A percentile compares a stretch with the other conserved stretches of the same genome.
Conservation (phyloP, 1,140 invertebrate species). For the Oedothorax gibbosus region DNA sequence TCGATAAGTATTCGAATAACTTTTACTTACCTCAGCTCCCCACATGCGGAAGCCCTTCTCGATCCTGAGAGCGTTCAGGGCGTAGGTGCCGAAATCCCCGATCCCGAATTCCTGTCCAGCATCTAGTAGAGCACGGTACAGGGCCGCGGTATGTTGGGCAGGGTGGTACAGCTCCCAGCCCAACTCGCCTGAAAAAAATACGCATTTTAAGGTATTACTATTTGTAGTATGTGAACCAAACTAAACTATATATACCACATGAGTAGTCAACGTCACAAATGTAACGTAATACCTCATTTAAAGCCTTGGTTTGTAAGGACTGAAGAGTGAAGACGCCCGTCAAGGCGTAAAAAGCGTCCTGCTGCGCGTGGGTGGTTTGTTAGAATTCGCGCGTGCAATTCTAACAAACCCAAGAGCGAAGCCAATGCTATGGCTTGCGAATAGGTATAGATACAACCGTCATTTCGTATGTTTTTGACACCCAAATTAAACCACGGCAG, state of each 20-base stretch:
- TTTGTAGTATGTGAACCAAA: neutral
- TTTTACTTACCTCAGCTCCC: slow-evolving; percentile 66
- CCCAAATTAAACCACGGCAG: too few relatives aligned
- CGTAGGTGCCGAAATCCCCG: slow-evolving; percentile 68
- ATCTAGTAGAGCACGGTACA: slow-evolving; percentile 66
- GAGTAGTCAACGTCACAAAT: neutral
- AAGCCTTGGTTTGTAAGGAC: too few relatives aligned
- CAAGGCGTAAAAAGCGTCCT: too few relatives aligned
- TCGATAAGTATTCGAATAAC: neutral
- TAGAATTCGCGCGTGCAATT: too few relatives aligned
- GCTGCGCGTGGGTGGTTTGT: too few relatives aligned
- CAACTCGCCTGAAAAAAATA: slow-evolving; percentile 65
- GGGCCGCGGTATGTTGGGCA: slow-evolving; percentile 57
- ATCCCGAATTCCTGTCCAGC: slow-evolving; percentile 65
- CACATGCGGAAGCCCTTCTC: slow-evolving; percentile 70
- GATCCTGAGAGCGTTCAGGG: slow-evolving; percentile 67
- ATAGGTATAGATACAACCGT: too few relatives aligned
- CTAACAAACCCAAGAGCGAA: too few relatives aligned
- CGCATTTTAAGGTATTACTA: neutral
- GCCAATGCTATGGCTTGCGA: too few relatives aligned
- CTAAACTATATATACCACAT: too few relatives aligned
- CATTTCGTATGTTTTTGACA: too few relatives aligned
- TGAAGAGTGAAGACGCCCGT: too few relatives aligned
- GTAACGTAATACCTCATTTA: too few relatives aligned
- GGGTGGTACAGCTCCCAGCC: slow-evolving; percentile 69